These are phyloP conservation scores for Cremastobaeus sp. DNA, from an alignment of 2,888 invertebrate genomes.

Conservation along the genomic window DNA sequence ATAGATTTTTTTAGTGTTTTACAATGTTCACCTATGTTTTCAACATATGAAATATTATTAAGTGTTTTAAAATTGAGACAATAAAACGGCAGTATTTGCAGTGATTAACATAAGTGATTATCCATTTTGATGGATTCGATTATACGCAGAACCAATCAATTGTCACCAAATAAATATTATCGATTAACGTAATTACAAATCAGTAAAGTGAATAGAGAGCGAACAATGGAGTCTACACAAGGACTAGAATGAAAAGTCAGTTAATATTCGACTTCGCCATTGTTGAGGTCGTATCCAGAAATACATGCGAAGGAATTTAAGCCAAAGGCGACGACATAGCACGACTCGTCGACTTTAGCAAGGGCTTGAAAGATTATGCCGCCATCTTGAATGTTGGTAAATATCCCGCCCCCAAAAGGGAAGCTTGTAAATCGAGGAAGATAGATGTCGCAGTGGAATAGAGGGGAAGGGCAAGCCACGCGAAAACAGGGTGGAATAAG, in stretches of 20 bases:
- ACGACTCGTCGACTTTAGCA: conserved; percentile 71
- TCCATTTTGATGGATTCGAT: too few relatives aligned
- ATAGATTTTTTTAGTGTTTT: too few relatives aligned
- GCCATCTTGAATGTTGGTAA: conserved; percentile 79
- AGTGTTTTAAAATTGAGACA: too few relatives aligned
- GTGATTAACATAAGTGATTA: too few relatives aligned
- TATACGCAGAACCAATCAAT: too few relatives aligned
- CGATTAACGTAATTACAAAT: conserved; percentile 18
- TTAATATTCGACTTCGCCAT: conserved; percentile 46
- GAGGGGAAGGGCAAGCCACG: conserved; percentile 48
- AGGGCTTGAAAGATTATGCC: conserved; percentile 74
- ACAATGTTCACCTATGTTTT: too few relatives aligned
- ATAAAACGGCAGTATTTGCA: too few relatives aligned
- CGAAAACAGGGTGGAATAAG: conserved; percentile 54
- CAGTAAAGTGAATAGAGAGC: conserved; percentile 4
- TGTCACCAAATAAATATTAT: conserved; percentile 22
- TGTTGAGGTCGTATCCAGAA: conserved; percentile 48
- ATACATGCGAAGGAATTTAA: conserved; percentile 41
- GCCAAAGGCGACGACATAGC: conserved; percentile 63
- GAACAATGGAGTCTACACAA: conserved; percentile 24
- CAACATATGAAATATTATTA: too few relatives aligned
- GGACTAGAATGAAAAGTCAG: conserved; percentile 26
- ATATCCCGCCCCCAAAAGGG: conserved; percentile 74
- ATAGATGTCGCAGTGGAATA: conserved; percentile 59
- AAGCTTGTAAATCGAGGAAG: conserved; percentile 66